Percentiles rank a stretch among this genome's conserved stretches.
phyloP scores from a whole-genome alignment of 2,113 vertebrate species.

The Aspidoscelis tigris region DNA sequence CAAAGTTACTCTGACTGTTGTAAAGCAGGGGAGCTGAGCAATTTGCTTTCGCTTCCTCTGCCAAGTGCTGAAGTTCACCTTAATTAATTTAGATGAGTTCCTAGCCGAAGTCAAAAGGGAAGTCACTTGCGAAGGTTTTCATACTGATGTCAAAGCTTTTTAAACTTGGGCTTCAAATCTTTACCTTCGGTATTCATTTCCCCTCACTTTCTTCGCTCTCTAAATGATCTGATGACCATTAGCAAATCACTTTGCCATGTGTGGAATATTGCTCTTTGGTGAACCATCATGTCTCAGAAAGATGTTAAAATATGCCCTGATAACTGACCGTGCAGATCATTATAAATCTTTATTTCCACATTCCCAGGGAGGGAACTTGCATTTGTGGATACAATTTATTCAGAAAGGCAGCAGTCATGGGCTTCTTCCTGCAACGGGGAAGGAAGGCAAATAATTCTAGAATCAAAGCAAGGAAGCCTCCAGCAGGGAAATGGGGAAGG shows the following conservation, averaged over 20 bases:
- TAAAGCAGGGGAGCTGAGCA: neutral
- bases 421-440: conserved; percentile 28
- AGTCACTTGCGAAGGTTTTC: conserved; percentile 30
- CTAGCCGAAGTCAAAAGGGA: conserved; percentile 21
- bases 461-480: conserved; percentile 12
- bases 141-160: neutral
- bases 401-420: conserved; percentile 14
- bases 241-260: conserved; percentile 52
- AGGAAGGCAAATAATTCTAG: conserved; percentile 6
- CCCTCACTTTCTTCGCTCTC: neutral
- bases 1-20: neutral
- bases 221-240: conserved; percentile 25
- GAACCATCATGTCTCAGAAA: conserved; percentile 30
- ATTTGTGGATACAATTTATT: conserved; percentile 42
- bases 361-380: neutral
- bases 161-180: conserved; percentile 14
- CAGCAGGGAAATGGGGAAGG: neutral
- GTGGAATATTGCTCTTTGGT: conserved; percentile 48
- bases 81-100: conserved; percentile 46
- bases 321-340: neutral
- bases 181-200: conserved; percentile 20
- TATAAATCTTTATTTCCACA: conserved; percentile 25
- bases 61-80: conserved; percentile 26
- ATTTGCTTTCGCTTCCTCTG: neutral
- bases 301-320: conserved; percentile 38